phyloP scores from a whole-genome alignment of 2,888 invertebrate species.

The Drosophila cracens region DNA sequence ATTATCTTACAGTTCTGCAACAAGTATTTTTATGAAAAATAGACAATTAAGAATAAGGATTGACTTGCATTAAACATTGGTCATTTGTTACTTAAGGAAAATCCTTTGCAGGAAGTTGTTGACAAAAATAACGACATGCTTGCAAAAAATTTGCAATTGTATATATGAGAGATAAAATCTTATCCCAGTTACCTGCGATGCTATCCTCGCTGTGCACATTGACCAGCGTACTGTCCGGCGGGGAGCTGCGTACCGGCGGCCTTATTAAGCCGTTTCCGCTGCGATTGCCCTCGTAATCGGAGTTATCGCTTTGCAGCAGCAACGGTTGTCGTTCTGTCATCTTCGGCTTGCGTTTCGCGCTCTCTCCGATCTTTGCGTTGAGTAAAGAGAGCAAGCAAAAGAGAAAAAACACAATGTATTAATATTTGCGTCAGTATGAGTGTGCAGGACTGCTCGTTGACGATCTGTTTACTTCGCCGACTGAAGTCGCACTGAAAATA shows the following conservation, averaged over 20 bases:
- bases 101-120: neutral
- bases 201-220: constrained; percentile 84
- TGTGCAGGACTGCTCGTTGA: neutral
- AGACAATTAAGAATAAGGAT: neutral
- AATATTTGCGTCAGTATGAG: neutral
- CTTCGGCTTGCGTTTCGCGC: constrained; percentile 72
- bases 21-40: neutral
- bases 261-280: constrained; percentile 49
- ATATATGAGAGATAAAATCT: neutral
- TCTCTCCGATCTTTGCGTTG: constrained; percentile 51
- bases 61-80: neutral
- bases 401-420: constrained; percentile 1
- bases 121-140: neutral
- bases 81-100: neutral
- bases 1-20: neutral
- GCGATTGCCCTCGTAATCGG: constrained; percentile 73
- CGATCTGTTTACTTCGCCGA: constrained; percentile 43
- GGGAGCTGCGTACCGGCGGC: constrained; percentile 84
- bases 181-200: constrained; percentile 69
- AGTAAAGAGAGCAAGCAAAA: constrained; percentile 2
- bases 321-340: constrained; percentile 91
- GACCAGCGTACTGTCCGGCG: constrained; percentile 84
- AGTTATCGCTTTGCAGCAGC: constrained; percentile 83
- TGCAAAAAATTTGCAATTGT: neutral
- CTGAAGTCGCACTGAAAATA: constrained; percentile 57